phyloP scores from a whole-genome alignment of 2,888 invertebrate genomes.

The Meta bourneti region DNA sequence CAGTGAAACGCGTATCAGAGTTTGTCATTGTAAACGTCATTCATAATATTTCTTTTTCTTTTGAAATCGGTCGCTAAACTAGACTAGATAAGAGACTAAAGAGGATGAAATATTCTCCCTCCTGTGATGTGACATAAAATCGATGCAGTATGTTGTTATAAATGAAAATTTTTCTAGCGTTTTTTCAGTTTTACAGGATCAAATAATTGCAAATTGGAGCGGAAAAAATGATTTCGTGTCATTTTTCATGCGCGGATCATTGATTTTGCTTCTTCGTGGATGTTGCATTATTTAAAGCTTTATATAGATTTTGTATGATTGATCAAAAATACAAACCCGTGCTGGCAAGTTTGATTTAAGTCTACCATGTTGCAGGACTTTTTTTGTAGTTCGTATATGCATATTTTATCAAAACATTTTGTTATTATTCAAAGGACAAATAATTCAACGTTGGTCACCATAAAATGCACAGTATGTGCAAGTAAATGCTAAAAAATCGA shows the following conservation, averaged over 20 bases:
- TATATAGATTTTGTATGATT: background rate
- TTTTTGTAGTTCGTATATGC: background rate
- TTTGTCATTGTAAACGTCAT: constrained; percentile 13
- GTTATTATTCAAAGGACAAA: background rate
- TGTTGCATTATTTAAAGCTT: background rate
- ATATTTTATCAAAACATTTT: background rate
- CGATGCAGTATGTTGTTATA: constrained; percentile 32
- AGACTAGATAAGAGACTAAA: background rate
- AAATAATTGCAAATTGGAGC: constrained; percentile 67
- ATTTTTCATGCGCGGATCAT: constrained; percentile 50
- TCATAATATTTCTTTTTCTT: constrained; percentile 34
- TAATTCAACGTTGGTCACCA: no score
- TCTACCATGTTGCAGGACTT: no score
- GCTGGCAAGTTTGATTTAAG: background rate
- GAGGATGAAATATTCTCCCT: constrained; percentile 18
- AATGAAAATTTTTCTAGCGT: background rate
- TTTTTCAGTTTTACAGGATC: constrained; percentile 22
- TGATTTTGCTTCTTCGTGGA: constrained; percentile 25
- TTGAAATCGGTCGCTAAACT: constrained; percentile 44
- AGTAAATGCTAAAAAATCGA: no score
- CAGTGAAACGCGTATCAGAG: background rate
- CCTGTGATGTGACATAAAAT: constrained; percentile 45
- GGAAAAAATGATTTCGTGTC: constrained; percentile 42
- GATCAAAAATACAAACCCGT: background rate
- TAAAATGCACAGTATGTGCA: no score